A percentile compares a stretch with the other conserved stretches of the same genome.
Evolutionary conservation across 2,797 vertebrate genomes (phyloP).

Genomic region (Anguilla pacifica): DNA sequence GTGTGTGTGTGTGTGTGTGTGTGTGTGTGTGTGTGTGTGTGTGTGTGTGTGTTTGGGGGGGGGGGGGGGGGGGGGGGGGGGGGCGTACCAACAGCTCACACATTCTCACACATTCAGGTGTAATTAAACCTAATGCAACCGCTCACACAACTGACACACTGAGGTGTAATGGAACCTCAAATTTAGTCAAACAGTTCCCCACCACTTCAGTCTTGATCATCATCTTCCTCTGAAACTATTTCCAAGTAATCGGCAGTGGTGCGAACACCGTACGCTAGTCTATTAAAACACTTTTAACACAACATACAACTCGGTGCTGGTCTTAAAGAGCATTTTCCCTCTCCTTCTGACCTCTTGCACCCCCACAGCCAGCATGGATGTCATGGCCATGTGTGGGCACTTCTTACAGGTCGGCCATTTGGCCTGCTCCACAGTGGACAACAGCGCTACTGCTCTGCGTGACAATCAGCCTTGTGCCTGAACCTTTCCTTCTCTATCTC

Average conservation of each 20-base stretch:
- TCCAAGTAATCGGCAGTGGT: not conserved
- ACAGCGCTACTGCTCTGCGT: slow-evolving; percentile 8
- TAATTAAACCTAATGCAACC: not conserved
- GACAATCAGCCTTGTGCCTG: not conserved
- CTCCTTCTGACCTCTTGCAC: not conserved
- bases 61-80: not conserved
- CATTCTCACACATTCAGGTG: slow-evolving; percentile 19
- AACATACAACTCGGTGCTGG: not conserved
- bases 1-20: too few relatives aligned
- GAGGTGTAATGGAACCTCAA: slow-evolving; percentile 31
- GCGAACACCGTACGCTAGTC: not conserved
- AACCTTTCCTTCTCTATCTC: not conserved
- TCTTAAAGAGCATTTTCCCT: not conserved
- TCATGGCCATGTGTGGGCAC: not conserved
- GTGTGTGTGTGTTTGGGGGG: slow-evolving; percentile 10
- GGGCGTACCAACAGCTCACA: not conserved
- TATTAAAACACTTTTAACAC: too few relatives aligned
- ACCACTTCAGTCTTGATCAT: slow-evolving; percentile 12
- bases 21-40: too few relatives aligned
- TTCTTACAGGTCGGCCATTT: slow-evolving; percentile 10
- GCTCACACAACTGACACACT: slow-evolving; percentile 12
- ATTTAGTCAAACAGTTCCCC: slow-evolving; percentile 8
- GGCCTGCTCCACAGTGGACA: slow-evolving; percentile 22
- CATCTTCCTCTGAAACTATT: not conserved
- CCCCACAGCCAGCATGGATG: not conserved